Percentiles rank a stretch among this genome's conserved stretches.
These are phyloP conservation scores for Eudasyphora cyanicolor DNA, from an alignment of 2,888 invertebrate genomes.

Conservation along the genomic window DNA sequence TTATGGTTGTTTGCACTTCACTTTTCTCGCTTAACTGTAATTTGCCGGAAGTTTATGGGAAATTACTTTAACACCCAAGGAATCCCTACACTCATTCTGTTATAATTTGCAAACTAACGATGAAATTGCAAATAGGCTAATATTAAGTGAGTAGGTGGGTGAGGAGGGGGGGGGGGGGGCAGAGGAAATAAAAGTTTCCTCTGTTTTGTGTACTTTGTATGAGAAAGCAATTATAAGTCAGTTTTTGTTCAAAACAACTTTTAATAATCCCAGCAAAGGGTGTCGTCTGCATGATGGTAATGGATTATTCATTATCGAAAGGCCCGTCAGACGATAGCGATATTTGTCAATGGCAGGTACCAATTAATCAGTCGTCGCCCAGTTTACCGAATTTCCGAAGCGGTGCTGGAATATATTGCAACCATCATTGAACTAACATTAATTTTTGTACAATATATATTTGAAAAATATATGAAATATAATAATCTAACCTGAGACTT, in stretches of 20 bases:
- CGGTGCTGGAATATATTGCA: no score
- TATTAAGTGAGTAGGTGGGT: neutral
- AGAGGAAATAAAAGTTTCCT: no score
- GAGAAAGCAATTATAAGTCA: neutral
- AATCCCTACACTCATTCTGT: constrained; percentile 5
- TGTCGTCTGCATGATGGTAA: neutral
- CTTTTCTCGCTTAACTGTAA: no score
- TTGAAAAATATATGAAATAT: no score
- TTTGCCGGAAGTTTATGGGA: neutral
- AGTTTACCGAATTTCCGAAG: neutral
- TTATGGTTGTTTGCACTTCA: no score
- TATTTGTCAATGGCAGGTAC: neutral
- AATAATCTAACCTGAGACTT: no score
- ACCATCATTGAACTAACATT: no score
- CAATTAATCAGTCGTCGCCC: neutral
- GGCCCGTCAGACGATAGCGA: neutral
- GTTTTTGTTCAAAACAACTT: neutral
- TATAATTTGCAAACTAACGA: neutral
- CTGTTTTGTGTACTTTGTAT: neutral
- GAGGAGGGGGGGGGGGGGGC: neutral
- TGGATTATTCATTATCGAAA: neutral
- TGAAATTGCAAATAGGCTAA: constrained; percentile 1
- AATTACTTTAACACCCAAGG: constrained; percentile 13
- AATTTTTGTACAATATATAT: no score
- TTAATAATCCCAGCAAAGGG: neutral